Evolutionary conservation across 2,888 invertebrate genomes (phyloP).

Genomic region (Aporophyla nigra): DNA sequence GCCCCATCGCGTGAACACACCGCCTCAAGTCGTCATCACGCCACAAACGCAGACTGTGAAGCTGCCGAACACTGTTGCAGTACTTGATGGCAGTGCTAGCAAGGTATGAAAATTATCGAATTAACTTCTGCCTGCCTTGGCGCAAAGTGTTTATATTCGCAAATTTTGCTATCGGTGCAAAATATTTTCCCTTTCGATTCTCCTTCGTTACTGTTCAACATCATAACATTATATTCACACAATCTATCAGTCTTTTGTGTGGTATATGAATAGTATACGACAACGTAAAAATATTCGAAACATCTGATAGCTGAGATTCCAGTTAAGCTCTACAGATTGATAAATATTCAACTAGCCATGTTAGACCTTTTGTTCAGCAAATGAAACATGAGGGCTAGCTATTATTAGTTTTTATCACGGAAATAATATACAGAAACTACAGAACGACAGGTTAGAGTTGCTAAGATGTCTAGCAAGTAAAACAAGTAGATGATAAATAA

Average conservation of each 20-base stretch:
- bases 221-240: no score
- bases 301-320: background rate
- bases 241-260: background rate
- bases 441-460: background rate
- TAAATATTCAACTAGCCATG: background rate
- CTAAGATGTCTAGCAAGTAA: background rate
- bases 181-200: background rate
- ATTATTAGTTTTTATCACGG: background rate
- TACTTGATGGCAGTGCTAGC: constrained; percentile 96
- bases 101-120: constrained; percentile 77
- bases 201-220: no score
- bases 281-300: background rate
- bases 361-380: background rate
- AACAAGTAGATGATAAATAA: no score
- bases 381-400: background rate
- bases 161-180: background rate
- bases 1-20: constrained; percentile 95
- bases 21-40: constrained; percentile 96
- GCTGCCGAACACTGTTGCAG: constrained; percentile 96
- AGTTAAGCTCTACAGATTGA: no score
- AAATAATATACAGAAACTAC: background rate
- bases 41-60: constrained; percentile 96
- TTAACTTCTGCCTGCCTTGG: background rate
- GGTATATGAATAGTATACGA: background rate
- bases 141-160: background rate